These are phyloP conservation scores for Caenorhabditis virilis DNA, from an alignment of 2,888 invertebrate species.

Conservation along the genomic window DNA sequence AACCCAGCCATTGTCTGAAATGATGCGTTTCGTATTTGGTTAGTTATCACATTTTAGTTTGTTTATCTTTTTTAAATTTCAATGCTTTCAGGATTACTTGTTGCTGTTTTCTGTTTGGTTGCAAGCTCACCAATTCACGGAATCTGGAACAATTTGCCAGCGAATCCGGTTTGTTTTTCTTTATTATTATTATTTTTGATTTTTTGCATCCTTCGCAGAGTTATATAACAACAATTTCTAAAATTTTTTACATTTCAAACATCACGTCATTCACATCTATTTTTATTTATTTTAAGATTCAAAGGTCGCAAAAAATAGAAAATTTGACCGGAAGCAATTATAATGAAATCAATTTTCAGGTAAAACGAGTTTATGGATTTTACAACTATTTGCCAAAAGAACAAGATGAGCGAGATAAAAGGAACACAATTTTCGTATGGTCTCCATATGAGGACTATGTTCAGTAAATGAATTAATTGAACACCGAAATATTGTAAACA, in stretches of 20 bases:
- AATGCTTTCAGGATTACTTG: slow-evolving; percentile 15
- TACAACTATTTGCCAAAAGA: slow-evolving; percentile 45
- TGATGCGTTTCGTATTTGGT: slow-evolving; percentile 26
- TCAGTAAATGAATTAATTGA: slow-evolving; percentile 7
- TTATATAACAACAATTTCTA: no score
- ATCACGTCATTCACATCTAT: no score
- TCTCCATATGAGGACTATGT: slow-evolving; percentile 26
- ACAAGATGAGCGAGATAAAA: slow-evolving; percentile 38
- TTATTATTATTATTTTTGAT: no score
- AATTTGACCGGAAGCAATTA: background rate
- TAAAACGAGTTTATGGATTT: slow-evolving; percentile 44
- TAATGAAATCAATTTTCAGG: slow-evolving; percentile 19
- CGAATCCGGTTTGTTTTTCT: slow-evolving; percentile 27
- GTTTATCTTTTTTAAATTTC: background rate
- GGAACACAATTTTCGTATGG: slow-evolving; percentile 30
- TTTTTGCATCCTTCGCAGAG: background rate
- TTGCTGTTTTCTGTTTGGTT: slow-evolving; percentile 17
- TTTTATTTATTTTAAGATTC: no score
- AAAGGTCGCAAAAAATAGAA: no score
- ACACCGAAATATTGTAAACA: no score
- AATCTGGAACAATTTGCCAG: slow-evolving; percentile 46
- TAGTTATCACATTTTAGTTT: background rate
- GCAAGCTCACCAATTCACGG: slow-evolving; percentile 43
- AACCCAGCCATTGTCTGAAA: no score
- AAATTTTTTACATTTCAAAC: no score